Conservation (phyloP, 2,888 invertebrate genomes). For the Perdita meconis region DNA sequence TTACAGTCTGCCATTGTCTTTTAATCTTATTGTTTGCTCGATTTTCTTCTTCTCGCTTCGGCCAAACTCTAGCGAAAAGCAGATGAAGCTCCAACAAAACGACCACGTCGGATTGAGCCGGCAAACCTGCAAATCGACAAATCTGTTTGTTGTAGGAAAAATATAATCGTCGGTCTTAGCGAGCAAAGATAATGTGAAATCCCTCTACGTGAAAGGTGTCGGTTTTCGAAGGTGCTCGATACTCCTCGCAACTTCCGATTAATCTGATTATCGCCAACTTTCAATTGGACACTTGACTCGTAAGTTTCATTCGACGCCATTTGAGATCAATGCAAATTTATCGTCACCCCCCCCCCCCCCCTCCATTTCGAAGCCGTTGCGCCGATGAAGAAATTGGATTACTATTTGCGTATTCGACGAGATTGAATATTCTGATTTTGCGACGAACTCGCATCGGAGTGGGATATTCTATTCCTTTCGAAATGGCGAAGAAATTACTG, state of each 20-base stretch:
- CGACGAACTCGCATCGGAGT: neutral
- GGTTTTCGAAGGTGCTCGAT: neutral
- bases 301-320: neutral
- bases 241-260: neutral
- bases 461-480: neutral
- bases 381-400: slow-evolving; percentile 8
- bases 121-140: neutral
- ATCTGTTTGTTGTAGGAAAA: slow-evolving; percentile 27
- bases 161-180: slow-evolving; percentile 24
- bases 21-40: slow-evolving; percentile 9
- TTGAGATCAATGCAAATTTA: slow-evolving; percentile 33
- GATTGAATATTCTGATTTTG: slow-evolving; percentile 40
- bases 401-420: slow-evolving; percentile 31
- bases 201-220: neutral
- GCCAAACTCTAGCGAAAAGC: slow-evolving; percentile 28
- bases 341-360: neutral
- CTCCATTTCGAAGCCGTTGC: too few relatives aligned
- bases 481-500: neutral
- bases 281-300: slow-evolving; percentile 8
- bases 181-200: slow-evolving; percentile 8
- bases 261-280: neutral
- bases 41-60: neutral
- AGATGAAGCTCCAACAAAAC: slow-evolving; percentile 30
- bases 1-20: neutral
- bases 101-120: neutral